A percentile compares a stretch with the other conserved stretches of the same genome.
These are phyloP conservation scores for Caradrina clavipalpis DNA, from an alignment of 2,888 invertebrate genomes.

Conservation along the genomic window DNA sequence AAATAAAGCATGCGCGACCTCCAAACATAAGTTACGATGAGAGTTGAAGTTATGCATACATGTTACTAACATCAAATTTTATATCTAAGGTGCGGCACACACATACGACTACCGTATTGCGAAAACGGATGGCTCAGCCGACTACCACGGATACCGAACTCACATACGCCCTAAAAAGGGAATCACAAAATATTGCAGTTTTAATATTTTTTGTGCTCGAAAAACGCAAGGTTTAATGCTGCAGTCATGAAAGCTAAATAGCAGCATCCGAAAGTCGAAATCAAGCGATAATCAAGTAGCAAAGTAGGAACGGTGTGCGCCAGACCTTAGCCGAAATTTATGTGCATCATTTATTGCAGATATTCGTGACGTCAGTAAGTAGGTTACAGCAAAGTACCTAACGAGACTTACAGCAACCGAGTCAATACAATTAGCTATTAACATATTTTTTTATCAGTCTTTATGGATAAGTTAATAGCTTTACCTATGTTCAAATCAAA, in stretches of 20 bases:
- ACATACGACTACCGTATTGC: neutral
- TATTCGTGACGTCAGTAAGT: constrained; percentile 32
- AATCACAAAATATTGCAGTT: no score
- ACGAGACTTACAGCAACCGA: constrained; percentile 16
- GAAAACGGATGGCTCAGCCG: neutral
- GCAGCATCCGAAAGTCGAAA: neutral
- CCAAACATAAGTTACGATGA: constrained; percentile 22
- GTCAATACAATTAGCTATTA: constrained; percentile 11
- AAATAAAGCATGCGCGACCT: constrained; percentile 50
- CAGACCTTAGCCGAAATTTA: constrained; percentile 32
- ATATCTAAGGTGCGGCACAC: constrained; percentile 4
- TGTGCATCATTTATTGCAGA: constrained; percentile 22
- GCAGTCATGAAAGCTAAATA: constrained; percentile 4
- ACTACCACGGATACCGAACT: neutral
- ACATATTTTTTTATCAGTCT: neutral
- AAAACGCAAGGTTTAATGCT: constrained; percentile 1
- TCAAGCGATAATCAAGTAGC: constrained; percentile 5
- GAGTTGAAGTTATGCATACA: constrained; percentile 21
- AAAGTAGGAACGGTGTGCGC: constrained; percentile 20
- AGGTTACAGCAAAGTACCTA: constrained; percentile 23
- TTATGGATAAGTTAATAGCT: neutral
- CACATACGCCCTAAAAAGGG: no score
- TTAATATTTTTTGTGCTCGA: neutral
- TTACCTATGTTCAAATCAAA: neutral
- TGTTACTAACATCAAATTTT: constrained; percentile 3